Base-by-base conservation (phyloP, 2,797 vertebrate species). In the Melanotaenia boesemani region DNA sequence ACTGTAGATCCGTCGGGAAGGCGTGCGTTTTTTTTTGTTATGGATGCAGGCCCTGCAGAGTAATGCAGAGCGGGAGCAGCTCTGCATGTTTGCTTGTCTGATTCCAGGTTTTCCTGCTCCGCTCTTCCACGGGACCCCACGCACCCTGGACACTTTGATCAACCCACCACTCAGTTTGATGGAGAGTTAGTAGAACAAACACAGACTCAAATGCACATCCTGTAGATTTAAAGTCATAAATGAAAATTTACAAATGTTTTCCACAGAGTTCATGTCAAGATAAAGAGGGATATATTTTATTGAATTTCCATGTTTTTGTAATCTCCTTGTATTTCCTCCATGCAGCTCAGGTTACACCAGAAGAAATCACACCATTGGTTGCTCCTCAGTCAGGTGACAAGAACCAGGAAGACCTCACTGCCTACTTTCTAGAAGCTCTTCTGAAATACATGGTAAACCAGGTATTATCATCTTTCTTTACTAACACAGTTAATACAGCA, bases 381-480 rank as follows among this genome's bases (percentile, higher is more conserved):
- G 96, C 97, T 80, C 98, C 98, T 0, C 98, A 99, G 87, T 99
- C 98, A 63, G 97, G 97, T 82, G 98, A 99, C 90, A 99, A 99
- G 95, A 97, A 96, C 92, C 98, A 99, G 92, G 98, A 99, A 88
- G 98, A 99, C 90, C 96, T 98, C 81, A 99, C 97, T 62, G 98
- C 97, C 79, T 99, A 98, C 89, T 99, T 99, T 90, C 93, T 99
- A 76, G 98, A 99, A 94, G 98, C 97, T 70, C 95, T 99, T 88
- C 95, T 99, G 88, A 99, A 99, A 95, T 99, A 99, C 86, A 98
- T 99, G 95, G 98, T 99, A 95, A 99, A 98, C 96, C 98, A 99
- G 98, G 98, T 99, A 97, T 83, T 89, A 91, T 85, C 78, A 80
- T 57, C 46, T 26, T 83, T 90, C 70, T 90, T 88, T 91, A 94